A percentile compares a stretch with the other conserved stretches of the same genome.
phyloP scores from a whole-genome alignment of 92 coral and sea anemone species.

The Parazoanthus darwini region DNA sequence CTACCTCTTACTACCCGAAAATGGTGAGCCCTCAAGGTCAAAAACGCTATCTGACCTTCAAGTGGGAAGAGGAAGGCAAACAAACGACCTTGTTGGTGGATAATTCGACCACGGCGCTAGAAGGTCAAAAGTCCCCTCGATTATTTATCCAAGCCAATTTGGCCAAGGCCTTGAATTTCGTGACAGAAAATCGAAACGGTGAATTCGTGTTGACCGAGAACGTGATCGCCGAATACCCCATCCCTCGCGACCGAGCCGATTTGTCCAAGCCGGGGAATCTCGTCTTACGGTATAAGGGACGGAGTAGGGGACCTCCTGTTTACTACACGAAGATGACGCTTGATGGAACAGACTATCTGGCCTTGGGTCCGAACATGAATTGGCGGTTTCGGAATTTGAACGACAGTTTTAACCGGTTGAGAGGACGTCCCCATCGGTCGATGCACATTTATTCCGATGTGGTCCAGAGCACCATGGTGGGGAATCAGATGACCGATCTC shows the following conservation, averaged over 20 bases:
- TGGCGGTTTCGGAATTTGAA: neutral
- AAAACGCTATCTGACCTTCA: slow-evolving; percentile 3
- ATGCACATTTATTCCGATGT: too few relatives aligned
- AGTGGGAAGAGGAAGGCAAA: neutral
- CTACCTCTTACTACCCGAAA: too few relatives aligned
- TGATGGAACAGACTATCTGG: slow-evolving; percentile 1
- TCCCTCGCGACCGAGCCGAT: neutral
- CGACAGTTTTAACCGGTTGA: neutral
- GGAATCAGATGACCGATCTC: too few relatives aligned
- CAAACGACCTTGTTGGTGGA: slow-evolving; percentile 8
- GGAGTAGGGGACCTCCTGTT: slow-evolving; percentile 1
- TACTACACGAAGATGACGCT: slow-evolving; percentile 5
- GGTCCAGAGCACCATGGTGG: too few relatives aligned
- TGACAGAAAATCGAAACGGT: neutral
- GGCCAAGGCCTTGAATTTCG: neutral
- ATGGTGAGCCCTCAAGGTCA: neutral
- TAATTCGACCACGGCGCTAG: slow-evolving; percentile 5
- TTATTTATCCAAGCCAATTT: neutral
- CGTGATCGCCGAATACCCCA: too few relatives aligned
- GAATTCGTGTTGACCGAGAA: too few relatives aligned
- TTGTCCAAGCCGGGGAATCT: neutral
- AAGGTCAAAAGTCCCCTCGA: neutral
- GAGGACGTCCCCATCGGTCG: neutral
- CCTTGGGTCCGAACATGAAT: neutral
- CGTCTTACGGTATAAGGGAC: neutral